Percentiles rank a stretch among this genome's conserved stretches.
These are phyloP conservation scores for Anoncus sp. DNA, from an alignment of 2,888 invertebrate species.

Conservation along the genomic window DNA sequence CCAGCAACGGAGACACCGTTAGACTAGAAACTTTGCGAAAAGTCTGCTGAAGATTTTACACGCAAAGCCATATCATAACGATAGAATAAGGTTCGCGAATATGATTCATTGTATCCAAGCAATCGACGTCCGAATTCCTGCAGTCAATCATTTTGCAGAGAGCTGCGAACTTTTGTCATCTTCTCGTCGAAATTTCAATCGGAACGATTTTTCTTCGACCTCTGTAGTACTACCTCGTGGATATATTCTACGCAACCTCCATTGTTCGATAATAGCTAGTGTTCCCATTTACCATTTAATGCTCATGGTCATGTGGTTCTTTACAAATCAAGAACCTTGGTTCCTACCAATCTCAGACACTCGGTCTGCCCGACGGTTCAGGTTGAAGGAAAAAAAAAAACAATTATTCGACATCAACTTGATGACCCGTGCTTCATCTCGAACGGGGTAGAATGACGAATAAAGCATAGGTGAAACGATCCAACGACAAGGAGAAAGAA, in stretches of 20 bases:
- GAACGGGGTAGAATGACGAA: constrained; percentile 11
- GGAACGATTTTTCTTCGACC: background rate
- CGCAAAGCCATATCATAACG: too few relatives aligned
- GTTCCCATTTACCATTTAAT: constrained; percentile 21
- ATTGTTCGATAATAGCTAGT: constrained; percentile 1
- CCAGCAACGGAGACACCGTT: constrained; percentile 1
- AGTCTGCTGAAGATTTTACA: background rate
- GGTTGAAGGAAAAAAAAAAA: constrained; percentile 3
- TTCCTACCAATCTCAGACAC: background rate
- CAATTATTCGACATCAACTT: constrained; percentile 11
- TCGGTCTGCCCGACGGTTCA: background rate
- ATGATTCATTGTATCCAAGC: background rate
- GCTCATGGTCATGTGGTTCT: too few relatives aligned
- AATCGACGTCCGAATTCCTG: too few relatives aligned
- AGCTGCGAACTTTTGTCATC: too few relatives aligned
- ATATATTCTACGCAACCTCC: background rate
- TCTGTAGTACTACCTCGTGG: background rate
- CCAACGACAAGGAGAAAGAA: constrained; percentile 27
- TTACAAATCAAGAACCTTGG: constrained; percentile 14
- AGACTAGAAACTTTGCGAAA: constrained; percentile 13
- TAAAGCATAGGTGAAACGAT: constrained; percentile 11
- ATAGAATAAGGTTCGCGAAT: background rate
- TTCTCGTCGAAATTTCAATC: too few relatives aligned
- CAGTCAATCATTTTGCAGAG: too few relatives aligned
- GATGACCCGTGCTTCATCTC: constrained; percentile 2